phyloP scores from a whole-genome alignment of 2,888 invertebrate species.

The Copidosoma aretas region DNA sequence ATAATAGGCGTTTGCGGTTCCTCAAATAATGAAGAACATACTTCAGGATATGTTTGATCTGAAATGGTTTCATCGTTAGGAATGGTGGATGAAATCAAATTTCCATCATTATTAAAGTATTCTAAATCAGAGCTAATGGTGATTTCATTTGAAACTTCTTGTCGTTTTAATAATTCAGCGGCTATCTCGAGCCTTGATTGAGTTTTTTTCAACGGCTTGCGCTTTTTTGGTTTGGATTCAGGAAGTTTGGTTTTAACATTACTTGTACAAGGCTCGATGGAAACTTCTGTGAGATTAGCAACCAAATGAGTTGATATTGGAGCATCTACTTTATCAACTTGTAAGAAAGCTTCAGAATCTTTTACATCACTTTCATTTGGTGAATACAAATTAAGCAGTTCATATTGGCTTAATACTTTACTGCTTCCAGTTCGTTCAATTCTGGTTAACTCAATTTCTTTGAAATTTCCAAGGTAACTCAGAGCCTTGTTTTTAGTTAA shows the following conservation, averaged over 20 bases:
- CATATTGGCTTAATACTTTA: slow-evolving; percentile 13
- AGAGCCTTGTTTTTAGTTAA: not conserved
- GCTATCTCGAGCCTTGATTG: slow-evolving; percentile 19
- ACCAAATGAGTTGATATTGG: not conserved
- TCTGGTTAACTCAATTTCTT: slow-evolving; percentile 34
- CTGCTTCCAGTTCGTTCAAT: slow-evolving; percentile 1
- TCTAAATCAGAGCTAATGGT: not conserved
- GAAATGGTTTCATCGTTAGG: not conserved
- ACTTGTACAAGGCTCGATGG: slow-evolving; percentile 31
- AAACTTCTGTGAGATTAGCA: slow-evolving; percentile 30
- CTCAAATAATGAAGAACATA: not conserved
- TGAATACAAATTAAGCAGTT: not conserved
- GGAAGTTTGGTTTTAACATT: slow-evolving; percentile 14
- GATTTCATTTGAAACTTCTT: slow-evolving; percentile 1
- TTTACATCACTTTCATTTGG: not conserved
- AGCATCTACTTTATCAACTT: not conserved
- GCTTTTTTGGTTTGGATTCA: not conserved
- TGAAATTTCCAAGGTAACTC: slow-evolving; percentile 24
- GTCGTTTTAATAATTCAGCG: slow-evolving; percentile 22
- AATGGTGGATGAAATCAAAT: not conserved
- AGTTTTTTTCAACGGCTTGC: not conserved
- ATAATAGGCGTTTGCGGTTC: not conserved
- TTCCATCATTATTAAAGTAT: not conserved
- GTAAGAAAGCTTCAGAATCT: not conserved
- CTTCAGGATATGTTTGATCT: not conserved